A percentile compares a stretch with the other conserved stretches of the same genome.
Evolutionary conservation across 2,888 invertebrate species (phyloP).

Genomic region (Corbicula japonica): DNA sequence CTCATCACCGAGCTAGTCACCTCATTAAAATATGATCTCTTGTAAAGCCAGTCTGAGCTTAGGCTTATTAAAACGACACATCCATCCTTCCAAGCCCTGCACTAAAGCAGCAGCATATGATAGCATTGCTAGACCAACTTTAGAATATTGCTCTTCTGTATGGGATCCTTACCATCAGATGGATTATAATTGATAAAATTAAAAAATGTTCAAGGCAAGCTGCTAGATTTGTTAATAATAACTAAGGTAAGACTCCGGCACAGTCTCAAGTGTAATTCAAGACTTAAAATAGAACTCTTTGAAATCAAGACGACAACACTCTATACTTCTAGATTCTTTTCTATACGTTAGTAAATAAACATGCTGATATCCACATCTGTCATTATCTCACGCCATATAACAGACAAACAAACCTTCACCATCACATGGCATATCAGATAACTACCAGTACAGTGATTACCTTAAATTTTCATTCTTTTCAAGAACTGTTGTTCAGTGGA

Average conservation of each 20-base stretch:
- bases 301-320: constrained; percentile 2
- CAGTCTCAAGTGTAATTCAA: constrained; percentile 6
- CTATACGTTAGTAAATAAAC: background rate
- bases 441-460: too few species aligned
- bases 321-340: too few species aligned
- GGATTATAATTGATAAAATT: constrained; percentile 7
- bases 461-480: constrained; percentile 10
- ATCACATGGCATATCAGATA: constrained; percentile 15
- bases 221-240: constrained; percentile 9
- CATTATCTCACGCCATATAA: constrained; percentile 2
- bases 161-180: constrained; percentile 10
- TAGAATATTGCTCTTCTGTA: constrained; percentile 16
- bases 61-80: constrained; percentile 2
- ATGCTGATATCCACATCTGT: background rate
- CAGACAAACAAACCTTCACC: background rate
- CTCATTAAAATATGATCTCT: background rate
- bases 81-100: background rate
- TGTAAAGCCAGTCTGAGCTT: constrained; percentile 8
- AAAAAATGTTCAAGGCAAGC: background rate
- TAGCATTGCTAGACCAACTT: constrained; percentile 11
- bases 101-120: constrained; percentile 13
- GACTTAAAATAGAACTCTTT: background rate
- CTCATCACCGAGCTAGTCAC: background rate
- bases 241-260: constrained; percentile 7
- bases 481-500: background rate